Evolutionary conservation across 2,113 vertebrate species (phyloP).

Genomic region (Aythya baeri): DNA sequence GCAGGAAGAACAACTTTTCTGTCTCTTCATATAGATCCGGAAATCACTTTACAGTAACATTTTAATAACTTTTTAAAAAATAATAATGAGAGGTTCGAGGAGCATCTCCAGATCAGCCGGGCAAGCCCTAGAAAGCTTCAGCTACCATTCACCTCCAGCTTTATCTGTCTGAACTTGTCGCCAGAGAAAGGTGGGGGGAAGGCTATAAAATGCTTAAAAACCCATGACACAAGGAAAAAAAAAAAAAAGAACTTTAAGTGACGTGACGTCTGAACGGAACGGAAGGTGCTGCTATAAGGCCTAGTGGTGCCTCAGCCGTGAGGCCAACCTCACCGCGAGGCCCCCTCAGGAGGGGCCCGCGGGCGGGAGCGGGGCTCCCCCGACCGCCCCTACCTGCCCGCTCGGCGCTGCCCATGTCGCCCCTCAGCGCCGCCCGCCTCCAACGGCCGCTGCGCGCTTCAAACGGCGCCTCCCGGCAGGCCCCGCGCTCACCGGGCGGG

Average conservation of each 20-base stretch:
- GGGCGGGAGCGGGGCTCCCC: too few relatives aligned
- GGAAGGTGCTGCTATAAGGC: rapidly evolving
- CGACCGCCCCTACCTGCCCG: slow-evolving; percentile 2
- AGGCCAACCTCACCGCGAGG: neutral
- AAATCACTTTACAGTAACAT: neutral
- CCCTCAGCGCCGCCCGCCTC: neutral
- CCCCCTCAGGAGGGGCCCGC: neutral
- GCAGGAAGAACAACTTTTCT: neutral
- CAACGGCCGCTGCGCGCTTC: neutral
- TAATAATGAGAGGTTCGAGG: rapidly evolving
- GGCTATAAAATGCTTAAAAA: neutral
- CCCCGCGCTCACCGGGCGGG: neutral
- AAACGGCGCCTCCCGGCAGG: neutral
- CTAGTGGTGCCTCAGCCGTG: too few relatives aligned
- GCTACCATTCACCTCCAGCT: neutral
- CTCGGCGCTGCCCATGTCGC: neutral
- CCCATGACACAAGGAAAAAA: too few relatives aligned
- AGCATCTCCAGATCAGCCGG: neutral
- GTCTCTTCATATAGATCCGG: neutral
- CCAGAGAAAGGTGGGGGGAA: rapidly evolving
- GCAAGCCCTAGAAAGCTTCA: rapidly evolving
- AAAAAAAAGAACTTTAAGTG: neutral
- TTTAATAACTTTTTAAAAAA: neutral
- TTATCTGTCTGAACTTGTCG: rapidly evolving
- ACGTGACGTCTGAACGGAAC: rapidly evolving